Evolutionary conservation across 2,888 invertebrate genomes (phyloP), one percentile per base, ranked within the genome.

Genomic region (Leptura quadrifasciata): DNA sequence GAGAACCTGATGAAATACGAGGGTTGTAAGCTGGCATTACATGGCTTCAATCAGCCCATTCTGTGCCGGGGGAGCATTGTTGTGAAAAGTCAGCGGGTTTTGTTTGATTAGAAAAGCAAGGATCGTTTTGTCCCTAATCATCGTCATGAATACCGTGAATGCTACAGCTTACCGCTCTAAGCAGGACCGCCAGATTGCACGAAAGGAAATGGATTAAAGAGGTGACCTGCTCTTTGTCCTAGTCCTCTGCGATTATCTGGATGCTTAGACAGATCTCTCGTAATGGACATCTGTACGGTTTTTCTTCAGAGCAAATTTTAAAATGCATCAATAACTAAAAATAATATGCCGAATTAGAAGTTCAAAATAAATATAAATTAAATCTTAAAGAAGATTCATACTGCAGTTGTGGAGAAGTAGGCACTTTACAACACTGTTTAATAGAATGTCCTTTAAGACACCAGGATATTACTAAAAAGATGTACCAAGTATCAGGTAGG

Each of bases 1-100:
- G 79, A 75, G 77, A 77, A 79, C 80, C 82, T 74, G 82, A 83
- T 83, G 82, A 84, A 84, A 84, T 83, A 81, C 79, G 77, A 82
- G 83, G 83, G 83, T 75, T 79, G 80, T 82, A 84, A 86, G 83
- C 84, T 84, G 82, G 81, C 86, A 86, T 87, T 87, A 86, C 87
- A 85, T 79, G 87, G 88, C 87, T 88, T 88, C 88, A 87, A 87
- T 87, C 87, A 85, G 86, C 79, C 86, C 82, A 83, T 83, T 82
- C 84, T 81, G 80, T 80, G 79, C 64, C 68, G 77, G 80, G 83
- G 82, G 81, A 83, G 84, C 81, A 86, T 88, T 88, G 88, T 88
- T 87, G 88, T 87, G 87, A 88, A 88, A 88, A 88, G 88, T 88
- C 88, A 88, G 87, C 87, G 85, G 86, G 88, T 88, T 88, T 88